Evolutionary conservation across 1,140 invertebrate species (phyloP), one percentile per base, ranked within the genome.

Genomic region (Calycopis cecrops): DNA sequence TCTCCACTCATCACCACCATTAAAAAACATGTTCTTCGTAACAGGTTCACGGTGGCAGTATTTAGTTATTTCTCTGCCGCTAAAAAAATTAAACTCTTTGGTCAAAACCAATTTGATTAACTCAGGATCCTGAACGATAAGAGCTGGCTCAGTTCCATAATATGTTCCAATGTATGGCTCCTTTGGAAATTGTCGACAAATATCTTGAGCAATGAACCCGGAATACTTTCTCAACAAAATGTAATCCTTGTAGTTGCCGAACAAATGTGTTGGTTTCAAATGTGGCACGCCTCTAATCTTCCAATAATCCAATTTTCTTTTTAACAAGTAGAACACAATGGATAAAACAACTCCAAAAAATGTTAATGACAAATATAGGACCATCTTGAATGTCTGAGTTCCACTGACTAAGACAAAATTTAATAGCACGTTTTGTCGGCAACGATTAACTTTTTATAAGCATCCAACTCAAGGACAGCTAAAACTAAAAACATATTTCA

Each of bases 241-340:
- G 18, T 63, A 58, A 2, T 65, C 62, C 4, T 35, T 59, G 21
- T 67, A 67, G 48, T 71, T 71, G 1, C 65, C 68, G 35, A 67
- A 67, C 12, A 67, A 38, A 2, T 48, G 38, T 8, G 35, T 6
- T 6, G 71, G 62, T 52, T 62, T 52, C 9, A 60, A 18, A 47
- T 66, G 44, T 9, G 63, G 59, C 0, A 70, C 63, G 9, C 67
- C 67, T 51, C 53, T 63, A 42, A 53, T 62, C 44, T 63, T 60
- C 68, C 67, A 73, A n/a, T 70, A 73, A 34, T 67, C 56, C 9
- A 55, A 42, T 56, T 65, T 65, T 21, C 48, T 52, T n/a, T 47
- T 63, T 52, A 57, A 9, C 11, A 63, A 40, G 35, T 58, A 60
- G 47, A 53, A 58, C 21, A 60, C 9, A n/a, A 58, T 6, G 18